phyloP scores from a whole-genome alignment of 2,113 vertebrate genomes.

The Lepisosteus oculatus region DNA sequence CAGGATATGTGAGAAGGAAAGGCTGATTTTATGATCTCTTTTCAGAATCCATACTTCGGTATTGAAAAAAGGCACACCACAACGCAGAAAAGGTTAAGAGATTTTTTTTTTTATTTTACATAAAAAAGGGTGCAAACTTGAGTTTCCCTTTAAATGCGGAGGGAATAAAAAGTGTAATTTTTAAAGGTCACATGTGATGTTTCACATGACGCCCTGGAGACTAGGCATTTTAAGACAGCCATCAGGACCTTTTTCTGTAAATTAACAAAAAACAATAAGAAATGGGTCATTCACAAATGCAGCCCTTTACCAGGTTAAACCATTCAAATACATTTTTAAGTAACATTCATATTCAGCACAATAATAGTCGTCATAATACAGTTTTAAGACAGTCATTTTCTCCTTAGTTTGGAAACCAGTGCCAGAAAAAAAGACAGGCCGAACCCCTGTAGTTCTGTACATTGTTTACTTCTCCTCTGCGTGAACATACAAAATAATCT shows the following conservation, averaged over 20 bases:
- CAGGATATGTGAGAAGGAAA: no score
- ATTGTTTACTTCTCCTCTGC: conserved; percentile 59
- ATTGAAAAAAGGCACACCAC: conserved; percentile 10
- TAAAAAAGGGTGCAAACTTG: conserved; percentile 88
- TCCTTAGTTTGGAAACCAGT: conserved; percentile 66
- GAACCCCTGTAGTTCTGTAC: conserved; percentile 67
- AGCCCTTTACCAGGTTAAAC: conserved; percentile 74
- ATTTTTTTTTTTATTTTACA: conserved; percentile 88
- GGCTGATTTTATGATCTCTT: no score
- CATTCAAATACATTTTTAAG: conserved; percentile 75
- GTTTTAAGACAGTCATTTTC: conserved; percentile 64
- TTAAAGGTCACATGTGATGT: conserved; percentile 69
- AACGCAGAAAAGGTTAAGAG: conserved; percentile 51
- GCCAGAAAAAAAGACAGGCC: conserved; percentile 55
- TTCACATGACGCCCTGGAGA: conserved; percentile 66
- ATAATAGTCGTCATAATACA: conserved; percentile 71
- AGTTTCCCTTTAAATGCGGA: conserved; percentile 70
- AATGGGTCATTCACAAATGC: conserved; percentile 65
- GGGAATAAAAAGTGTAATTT: conserved; percentile 73
- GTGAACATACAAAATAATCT: conserved; percentile 30
- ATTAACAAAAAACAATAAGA: conserved; percentile 48
- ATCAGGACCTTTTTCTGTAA: conserved; percentile 65
- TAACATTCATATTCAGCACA: conserved; percentile 84
- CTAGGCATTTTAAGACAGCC: conserved; percentile 62
- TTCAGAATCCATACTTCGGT: no score